These are phyloP conservation scores for Melieria picta DNA, from an alignment of 2,888 invertebrate species.

Conservation along the genomic window DNA sequence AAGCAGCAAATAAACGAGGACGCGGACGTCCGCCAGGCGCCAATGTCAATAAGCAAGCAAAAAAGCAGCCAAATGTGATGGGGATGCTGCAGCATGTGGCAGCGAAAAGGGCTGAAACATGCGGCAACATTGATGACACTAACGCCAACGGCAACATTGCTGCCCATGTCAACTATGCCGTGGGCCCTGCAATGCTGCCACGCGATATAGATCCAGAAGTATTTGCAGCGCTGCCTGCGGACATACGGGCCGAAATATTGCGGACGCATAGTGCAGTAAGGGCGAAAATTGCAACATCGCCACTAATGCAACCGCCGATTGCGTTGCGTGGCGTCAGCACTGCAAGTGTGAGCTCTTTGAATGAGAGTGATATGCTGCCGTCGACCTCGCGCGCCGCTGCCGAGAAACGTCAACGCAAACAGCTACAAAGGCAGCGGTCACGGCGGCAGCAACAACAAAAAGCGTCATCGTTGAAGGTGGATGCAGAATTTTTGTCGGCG, in stretches of 20 bases:
- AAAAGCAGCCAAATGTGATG: constrained; percentile 47
- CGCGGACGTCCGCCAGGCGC: constrained; percentile 3
- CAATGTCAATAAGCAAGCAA: constrained; percentile 25
- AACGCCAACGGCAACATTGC: neutral
- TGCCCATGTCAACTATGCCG: too few species aligned
- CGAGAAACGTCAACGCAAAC: constrained; percentile 34
- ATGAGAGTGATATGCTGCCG: constrained; percentile 51
- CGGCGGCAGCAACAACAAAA: neutral
- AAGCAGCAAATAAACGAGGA: neutral
- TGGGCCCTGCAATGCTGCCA: constrained; percentile 31
- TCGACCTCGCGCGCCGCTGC: constrained; percentile 54
- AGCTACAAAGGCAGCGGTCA: neutral
- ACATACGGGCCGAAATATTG: constrained; percentile 70
- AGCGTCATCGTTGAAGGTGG: constrained; percentile 60
- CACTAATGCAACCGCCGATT: neutral
- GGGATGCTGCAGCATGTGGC: constrained; percentile 54
- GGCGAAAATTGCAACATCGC: constrained; percentile 8
- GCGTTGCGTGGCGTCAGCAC: neutral
- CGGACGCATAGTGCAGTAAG: constrained; percentile 11
- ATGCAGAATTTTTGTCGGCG: constrained; percentile 70
- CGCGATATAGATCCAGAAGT: constrained; percentile 69
- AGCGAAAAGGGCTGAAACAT: constrained; percentile 31
- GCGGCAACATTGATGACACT: neutral
- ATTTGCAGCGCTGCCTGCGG: constrained; percentile 71
- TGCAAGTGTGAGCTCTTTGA: constrained; percentile 24